Conservation (phyloP, 2,797 vertebrate genomes). For the Eulemur mongoz region DNA sequence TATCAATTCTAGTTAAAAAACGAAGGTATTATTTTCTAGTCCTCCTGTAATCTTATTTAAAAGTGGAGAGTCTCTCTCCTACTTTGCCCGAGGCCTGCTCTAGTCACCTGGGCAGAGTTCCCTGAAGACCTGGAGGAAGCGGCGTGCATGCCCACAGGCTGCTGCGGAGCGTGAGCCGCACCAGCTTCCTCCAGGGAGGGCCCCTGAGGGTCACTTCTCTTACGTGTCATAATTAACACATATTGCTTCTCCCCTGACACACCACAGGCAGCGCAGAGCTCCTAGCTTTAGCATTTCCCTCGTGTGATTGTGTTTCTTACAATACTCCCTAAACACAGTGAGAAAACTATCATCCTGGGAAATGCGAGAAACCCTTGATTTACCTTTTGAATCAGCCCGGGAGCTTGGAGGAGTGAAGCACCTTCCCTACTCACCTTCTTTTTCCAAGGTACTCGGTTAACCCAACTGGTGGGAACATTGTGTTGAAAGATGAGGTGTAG, state of each 20-base stretch:
- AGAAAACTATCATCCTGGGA: conserved; percentile 49
- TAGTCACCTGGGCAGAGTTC: neutral
- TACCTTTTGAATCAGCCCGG: neutral
- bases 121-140: neutral
- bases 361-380: conserved; percentile 2
- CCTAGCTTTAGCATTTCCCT: conserved; percentile 41
- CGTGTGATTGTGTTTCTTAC: conserved; percentile 11
- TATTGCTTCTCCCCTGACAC: conserved; percentile 31
- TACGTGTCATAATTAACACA: conserved; percentile 19
- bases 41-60: neutral
- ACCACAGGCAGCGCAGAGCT: neutral
- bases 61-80: neutral
- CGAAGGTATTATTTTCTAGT: neutral
- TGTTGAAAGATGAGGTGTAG: neutral
- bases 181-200: neutral
- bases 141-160: neutral
- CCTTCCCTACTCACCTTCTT: neutral
- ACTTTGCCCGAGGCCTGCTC: neutral
- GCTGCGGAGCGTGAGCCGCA: neutral
- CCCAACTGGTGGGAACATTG: neutral
- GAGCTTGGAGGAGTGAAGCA: neutral
- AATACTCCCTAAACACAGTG: conserved; percentile 36
- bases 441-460: neutral
- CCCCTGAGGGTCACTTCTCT: neutral
- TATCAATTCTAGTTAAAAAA: neutral